A percentile compares a stretch with the other conserved stretches of the same genome.
phyloP scores from a whole-genome alignment of 2,888 invertebrate genomes.

The Hecatera dysodea region DNA sequence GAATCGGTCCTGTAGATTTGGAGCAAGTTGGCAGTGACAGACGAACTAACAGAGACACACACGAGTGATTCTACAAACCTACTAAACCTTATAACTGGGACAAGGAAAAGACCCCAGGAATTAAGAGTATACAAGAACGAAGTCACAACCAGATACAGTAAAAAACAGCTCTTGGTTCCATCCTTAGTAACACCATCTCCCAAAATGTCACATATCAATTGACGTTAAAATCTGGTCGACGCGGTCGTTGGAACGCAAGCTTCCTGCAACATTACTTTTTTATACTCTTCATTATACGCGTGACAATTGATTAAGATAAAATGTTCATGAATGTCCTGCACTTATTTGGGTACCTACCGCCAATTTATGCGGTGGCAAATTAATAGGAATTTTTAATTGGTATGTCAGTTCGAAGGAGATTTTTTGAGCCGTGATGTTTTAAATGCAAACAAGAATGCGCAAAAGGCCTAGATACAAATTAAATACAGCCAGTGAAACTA shows the following conservation, averaged over 20 bases:
- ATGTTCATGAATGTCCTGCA: constrained; percentile 2
- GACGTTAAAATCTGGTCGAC: constrained; percentile 50
- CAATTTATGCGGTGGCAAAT: background rate
- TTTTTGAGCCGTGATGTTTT: no score
- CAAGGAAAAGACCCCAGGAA: no score
- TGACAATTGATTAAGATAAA: constrained; percentile 44
- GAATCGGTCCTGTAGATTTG: no score
- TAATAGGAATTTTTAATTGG: background rate
- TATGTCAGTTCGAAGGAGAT: background rate
- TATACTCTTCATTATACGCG: constrained; percentile 11
- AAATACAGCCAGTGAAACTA: no score
- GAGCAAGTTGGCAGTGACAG: no score
- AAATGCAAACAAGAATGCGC: no score
- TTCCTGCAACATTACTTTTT: constrained; percentile 61
- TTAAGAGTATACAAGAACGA: background rate
- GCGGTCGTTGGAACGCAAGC: constrained; percentile 5
- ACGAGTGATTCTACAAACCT: no score
- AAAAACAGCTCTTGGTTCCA: constrained; percentile 38
- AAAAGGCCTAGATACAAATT: no score
- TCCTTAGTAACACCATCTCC: constrained; percentile 10
- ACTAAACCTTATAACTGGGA: no score
- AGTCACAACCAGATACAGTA: background rate
- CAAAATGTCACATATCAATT: constrained; percentile 55
- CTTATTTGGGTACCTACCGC: background rate
- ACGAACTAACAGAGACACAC: no score